Conservation (phyloP, 2,888 invertebrate species). For the Morpho helenor region DNA sequence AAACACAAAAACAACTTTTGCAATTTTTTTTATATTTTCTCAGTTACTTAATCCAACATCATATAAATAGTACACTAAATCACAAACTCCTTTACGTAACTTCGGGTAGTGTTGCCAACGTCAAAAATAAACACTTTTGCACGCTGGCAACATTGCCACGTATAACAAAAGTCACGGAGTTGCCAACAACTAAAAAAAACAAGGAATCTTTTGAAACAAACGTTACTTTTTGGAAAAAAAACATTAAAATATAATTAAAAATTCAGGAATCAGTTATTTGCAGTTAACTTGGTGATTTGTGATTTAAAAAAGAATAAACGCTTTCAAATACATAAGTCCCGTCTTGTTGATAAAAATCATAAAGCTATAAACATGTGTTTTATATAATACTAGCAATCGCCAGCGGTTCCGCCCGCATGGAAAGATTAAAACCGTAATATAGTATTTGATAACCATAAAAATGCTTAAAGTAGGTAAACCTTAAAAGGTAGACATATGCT, state of each 20-base stretch:
- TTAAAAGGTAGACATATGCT: too few species aligned
- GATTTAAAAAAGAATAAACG: too few species aligned
- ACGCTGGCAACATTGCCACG: constrained; percentile 5
- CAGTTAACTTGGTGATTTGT: not conserved
- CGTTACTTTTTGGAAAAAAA: constrained; percentile 1
- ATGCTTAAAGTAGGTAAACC: too few species aligned
- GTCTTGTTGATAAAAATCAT: too few species aligned
- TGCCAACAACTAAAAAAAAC: constrained; percentile 18
- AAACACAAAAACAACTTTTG: constrained; percentile 29
- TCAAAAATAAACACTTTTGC: constrained; percentile 2
- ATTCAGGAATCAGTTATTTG: not conserved
- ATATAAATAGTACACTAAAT: constrained; percentile 47
- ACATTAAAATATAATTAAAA: not conserved
- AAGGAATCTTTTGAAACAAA: constrained; percentile 9
- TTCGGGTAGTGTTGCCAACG: constrained; percentile 6
- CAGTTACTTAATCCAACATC: constrained; percentile 44
- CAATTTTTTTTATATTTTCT: constrained; percentile 38
- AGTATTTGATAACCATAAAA: too few species aligned
- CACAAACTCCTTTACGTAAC: constrained; percentile 23
- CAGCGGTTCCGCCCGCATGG: too few species aligned
- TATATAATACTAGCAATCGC: too few species aligned
- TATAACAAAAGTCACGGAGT: constrained; percentile 14
- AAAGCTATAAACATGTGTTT: too few species aligned
- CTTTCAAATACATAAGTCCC: too few species aligned
- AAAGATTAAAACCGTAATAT: too few species aligned